A percentile compares a stretch with the other conserved stretches of the same genome.
These are phyloP conservation scores for Nesidiocoris tenuis DNA, from an alignment of 2,888 invertebrate species.

Conservation along the genomic window DNA sequence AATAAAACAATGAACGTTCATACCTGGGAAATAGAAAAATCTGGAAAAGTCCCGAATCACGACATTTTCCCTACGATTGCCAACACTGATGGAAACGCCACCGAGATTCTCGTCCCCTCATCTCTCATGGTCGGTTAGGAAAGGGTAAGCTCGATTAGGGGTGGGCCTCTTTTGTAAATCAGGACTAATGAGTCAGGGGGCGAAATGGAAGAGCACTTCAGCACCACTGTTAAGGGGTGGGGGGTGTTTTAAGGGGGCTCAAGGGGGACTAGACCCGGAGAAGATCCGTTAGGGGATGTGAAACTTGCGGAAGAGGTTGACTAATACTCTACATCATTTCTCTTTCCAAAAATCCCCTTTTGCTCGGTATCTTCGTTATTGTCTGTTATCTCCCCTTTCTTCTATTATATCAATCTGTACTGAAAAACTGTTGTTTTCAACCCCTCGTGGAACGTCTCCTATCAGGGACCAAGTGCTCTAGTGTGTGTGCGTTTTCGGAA, in stretches of 20 bases:
- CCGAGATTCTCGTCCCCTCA: no score
- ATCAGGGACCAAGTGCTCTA: no score
- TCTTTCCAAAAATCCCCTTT: neutral
- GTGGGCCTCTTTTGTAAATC: constrained; percentile 22
- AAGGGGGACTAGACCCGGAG: no score
- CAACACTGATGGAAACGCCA: no score
- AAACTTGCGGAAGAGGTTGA: constrained; percentile 35
- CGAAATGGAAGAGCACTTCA: neutral
- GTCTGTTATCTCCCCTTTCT: constrained; percentile 33
- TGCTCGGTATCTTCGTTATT: constrained; percentile 4
- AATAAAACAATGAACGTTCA: no score
- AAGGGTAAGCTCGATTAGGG: constrained; percentile 2
- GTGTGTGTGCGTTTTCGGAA: neutral
- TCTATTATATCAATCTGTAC: constrained; percentile 38
- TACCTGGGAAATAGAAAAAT: no score
- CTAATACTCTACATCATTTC: constrained; percentile 35
- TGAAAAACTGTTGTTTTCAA: neutral
- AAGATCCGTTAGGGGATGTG: neutral
- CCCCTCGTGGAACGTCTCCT: no score
- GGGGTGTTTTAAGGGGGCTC: no score
- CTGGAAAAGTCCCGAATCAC: no score
- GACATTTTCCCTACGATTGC: no score
- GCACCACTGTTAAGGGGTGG: no score
- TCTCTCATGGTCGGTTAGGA: neutral
- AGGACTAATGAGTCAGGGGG: constrained; percentile 39